Percentiles rank a stretch among this genome's conserved stretches.
phyloP scores from a whole-genome alignment of 2,113 vertebrate species.

The Microtus ochrogaster region DNA sequence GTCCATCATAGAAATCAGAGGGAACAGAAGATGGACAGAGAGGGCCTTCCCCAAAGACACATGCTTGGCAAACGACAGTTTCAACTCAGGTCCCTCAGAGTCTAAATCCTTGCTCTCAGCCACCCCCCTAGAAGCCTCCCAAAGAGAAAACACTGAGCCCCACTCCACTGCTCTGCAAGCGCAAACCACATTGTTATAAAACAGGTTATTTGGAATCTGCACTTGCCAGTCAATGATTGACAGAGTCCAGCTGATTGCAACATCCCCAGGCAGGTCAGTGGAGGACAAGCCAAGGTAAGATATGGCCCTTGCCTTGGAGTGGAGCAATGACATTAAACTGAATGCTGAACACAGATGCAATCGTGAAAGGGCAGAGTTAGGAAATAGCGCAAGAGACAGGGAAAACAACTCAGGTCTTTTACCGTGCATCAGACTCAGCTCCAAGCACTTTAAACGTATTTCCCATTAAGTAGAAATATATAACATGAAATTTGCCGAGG shows the following conservation, averaged over 20 bases:
- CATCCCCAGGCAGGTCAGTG: background rate
- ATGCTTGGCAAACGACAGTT: background rate
- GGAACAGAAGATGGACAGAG: background rate
- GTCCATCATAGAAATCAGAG: background rate
- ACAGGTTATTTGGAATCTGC: background rate
- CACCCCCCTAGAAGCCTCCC: background rate
- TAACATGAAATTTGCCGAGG: background rate
- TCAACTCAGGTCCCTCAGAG: background rate
- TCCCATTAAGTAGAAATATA: background rate
- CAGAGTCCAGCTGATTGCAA: background rate
- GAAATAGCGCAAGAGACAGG: background rate
- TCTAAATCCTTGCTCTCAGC: background rate
- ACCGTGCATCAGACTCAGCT: background rate
- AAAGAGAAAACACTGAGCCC: background rate
- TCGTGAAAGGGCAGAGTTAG: background rate
- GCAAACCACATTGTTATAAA: background rate
- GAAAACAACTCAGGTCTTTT: background rate
- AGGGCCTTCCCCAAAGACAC: background rate
- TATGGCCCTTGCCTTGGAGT: background rate
- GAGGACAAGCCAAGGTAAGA: background rate
- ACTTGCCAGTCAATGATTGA: conserved; percentile 57
- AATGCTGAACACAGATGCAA: background rate
- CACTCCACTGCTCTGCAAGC: background rate
- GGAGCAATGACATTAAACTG: background rate
- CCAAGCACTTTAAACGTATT: background rate